Evolutionary conservation across 2,113 vertebrate genomes (phyloP), one percentile per base, ranked within the genome.

Genomic region (Nyctereutes procyonoides): DNA sequence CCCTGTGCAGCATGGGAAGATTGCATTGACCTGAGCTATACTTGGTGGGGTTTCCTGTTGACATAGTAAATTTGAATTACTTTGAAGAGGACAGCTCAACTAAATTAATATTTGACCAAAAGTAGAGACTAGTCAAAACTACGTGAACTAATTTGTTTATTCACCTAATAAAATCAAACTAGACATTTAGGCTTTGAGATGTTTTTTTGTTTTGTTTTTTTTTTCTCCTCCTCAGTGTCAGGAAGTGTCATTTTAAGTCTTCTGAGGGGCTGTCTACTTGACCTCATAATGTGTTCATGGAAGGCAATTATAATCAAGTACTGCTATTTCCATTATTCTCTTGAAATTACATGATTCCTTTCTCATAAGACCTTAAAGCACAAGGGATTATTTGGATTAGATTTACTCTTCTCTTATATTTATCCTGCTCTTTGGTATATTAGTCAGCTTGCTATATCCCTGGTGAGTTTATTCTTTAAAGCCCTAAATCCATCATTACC

Each of bases 361-460:
- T 80, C 58, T 96, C 80, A 55, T 92, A 97, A 97, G 19, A 91
- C 85, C 16, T 3, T 89, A 80, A 92, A 94, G 48, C 88, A 84
- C 67, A 95, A 82, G 83, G 93, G 95, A 97, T 97, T 98, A 98
- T 92, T 86, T 97, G 97, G 88, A 96, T 98, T 97, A 97, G 53
- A 90, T 3, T 97, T 85, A 79, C 24, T 82, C 73, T 95, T 88
- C 32, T 96, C 53, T 97, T 92, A 73, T 86, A 88, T 96, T 93
- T 96, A 88, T 94, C 26, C 63, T 95, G 55, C 53, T 96, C 69
- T 98, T 88, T 69, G 97, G 88, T 88, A 14, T 90, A 96, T 97
- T 96, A 97, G 88, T 76, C 95, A 94, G 92, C 12, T 87, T 89
- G 95, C 84, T 96, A 5, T 91, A 63, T 90, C 67, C 90, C 88